Percentiles rank a stretch among this genome's conserved stretches.
phyloP scores from a whole-genome alignment of 2,797 vertebrate genomes.

The Scolopax rusticola region DNA sequence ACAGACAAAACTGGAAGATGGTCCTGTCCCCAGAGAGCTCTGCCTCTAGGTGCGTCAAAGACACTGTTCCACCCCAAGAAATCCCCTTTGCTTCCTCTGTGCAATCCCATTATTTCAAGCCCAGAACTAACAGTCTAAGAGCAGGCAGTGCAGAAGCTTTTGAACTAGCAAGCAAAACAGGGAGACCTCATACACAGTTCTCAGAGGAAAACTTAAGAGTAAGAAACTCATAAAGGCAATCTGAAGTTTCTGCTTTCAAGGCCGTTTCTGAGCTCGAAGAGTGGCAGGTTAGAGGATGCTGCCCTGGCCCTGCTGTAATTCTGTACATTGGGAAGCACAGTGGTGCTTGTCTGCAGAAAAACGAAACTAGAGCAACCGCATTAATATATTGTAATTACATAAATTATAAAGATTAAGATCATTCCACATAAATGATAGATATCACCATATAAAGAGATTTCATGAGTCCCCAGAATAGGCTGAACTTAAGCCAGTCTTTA shows the following conservation, averaged over 20 bases:
- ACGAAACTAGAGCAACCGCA: background rate
- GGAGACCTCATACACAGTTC: background rate
- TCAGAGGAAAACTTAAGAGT: background rate
- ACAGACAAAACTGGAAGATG: background rate
- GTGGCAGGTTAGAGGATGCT: background rate
- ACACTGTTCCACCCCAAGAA: background rate
- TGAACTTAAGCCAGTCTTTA: slow-evolving; percentile 15
- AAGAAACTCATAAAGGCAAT: background rate
- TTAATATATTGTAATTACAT: background rate
- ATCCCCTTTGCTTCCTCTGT: background rate
- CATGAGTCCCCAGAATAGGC: background rate
- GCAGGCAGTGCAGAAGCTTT: background rate
- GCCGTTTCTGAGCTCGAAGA: background rate
- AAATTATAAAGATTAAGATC: slow-evolving; percentile 14
- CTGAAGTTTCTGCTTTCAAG: background rate
- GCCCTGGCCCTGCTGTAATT: background rate
- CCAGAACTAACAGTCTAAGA: background rate
- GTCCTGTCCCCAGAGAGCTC: background rate
- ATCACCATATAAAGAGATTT: slow-evolving; percentile 10
- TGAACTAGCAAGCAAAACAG: background rate
- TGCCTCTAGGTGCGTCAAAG: background rate
- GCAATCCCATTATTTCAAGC: background rate
- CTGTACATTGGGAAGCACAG: background rate
- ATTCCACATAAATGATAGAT: background rate
- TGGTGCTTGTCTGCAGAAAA: background rate